Conservation (phyloP, 2,797 vertebrate genomes). For the Coracias cyanogaster region DNA sequence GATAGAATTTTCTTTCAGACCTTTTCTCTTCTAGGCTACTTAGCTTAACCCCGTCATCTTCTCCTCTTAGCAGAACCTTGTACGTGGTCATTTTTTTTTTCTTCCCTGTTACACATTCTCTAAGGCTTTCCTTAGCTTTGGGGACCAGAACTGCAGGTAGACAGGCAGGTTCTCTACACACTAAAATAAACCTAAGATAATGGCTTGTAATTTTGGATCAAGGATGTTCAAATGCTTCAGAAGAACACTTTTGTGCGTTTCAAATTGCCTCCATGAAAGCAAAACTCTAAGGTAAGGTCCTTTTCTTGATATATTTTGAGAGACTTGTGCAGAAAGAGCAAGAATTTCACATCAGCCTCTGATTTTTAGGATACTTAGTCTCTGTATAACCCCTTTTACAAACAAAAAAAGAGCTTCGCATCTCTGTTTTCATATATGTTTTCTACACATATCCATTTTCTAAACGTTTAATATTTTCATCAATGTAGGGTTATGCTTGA, state of each 20-base stretch:
- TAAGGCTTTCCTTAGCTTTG: neutral
- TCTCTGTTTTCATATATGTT: neutral
- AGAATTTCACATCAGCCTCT: neutral
- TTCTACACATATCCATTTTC: neutral
- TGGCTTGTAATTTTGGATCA: neutral
- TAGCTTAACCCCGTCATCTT: neutral
- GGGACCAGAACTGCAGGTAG: neutral
- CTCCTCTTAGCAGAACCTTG: neutral
- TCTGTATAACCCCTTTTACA: neutral
- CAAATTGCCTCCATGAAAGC: neutral
- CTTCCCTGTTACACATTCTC: neutral
- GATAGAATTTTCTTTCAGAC: neutral
- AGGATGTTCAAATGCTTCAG: neutral
- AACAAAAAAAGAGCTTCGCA: neutral
- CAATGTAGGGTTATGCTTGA: neutral
- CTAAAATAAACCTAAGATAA: neutral
- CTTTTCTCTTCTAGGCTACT: neutral
- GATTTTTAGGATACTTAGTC: neutral
- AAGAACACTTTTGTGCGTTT: neutral
- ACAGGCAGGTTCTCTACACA: neutral
- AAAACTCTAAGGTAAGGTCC: neutral
- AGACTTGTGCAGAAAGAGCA: neutral
- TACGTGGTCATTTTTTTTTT: neutral
- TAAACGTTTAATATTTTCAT: neutral
- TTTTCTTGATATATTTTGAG: neutral